Conservation (phyloP, 2,888 invertebrate species). For the Cheilosia grossa region DNA sequence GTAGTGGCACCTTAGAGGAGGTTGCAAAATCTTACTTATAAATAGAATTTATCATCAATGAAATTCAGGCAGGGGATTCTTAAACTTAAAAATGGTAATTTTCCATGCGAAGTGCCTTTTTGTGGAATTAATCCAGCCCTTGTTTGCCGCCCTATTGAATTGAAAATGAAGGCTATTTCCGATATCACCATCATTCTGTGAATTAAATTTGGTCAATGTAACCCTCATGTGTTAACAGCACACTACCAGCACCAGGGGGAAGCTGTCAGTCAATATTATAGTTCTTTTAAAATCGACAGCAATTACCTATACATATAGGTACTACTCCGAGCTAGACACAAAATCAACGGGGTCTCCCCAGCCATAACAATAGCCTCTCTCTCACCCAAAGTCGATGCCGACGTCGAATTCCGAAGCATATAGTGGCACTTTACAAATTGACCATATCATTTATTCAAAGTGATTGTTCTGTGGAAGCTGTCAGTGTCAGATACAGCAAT, state of each 20-base stretch:
- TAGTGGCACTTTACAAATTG: conserved; percentile 66
- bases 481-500: conserved; percentile 44
- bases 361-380: neutral
- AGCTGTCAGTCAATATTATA: conserved; percentile 13
- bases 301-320: neutral
- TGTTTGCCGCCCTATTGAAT: neutral
- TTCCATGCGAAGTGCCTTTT: neutral
- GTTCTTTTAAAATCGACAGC: conserved; percentile 18
- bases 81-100: neutral
- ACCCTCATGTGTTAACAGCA: neutral
- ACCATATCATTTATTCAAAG: conserved; percentile 71
- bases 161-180: neutral
- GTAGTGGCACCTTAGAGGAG: too few species aligned
- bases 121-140: too few species aligned
- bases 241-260: conserved; percentile 17
- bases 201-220: neutral
- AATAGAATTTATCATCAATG: too few species aligned
- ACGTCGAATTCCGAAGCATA: conserved; percentile 27
- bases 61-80: too few species aligned
- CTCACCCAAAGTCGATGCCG: neutral
- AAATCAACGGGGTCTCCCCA: neutral
- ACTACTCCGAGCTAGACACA: conserved; percentile 1
- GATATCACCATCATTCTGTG: neutral
- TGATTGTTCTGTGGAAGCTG: conserved; percentile 44
- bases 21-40: too few species aligned